These are phyloP conservation scores for Saccostrea echinata DNA, from an alignment of 1,140 invertebrate species.

Conservation along the genomic window DNA sequence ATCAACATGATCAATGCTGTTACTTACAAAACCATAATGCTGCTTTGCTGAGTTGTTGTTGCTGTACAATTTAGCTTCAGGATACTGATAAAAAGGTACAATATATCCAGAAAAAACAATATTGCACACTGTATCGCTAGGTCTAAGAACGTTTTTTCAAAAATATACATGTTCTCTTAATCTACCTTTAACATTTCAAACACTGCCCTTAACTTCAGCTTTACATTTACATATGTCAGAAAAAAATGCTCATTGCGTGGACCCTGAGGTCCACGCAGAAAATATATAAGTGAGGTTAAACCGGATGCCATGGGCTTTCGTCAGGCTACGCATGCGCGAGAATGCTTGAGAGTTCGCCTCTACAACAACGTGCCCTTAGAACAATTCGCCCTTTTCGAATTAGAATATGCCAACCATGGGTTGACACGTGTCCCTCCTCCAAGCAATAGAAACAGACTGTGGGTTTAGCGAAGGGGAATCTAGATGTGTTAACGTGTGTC, in stretches of 20 bases:
- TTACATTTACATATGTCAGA: neutral
- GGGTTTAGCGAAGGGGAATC: neutral
- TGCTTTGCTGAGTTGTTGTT: slow-evolving; percentile 48
- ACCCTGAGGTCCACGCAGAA: neutral
- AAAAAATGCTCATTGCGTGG: neutral
- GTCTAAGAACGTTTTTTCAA: neutral
- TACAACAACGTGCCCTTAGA: too few relatives aligned
- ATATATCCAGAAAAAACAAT: neutral
- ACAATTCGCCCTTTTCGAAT: too few relatives aligned
- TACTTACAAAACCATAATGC: slow-evolving; percentile 44
- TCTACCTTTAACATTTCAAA: neutral
- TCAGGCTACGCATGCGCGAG: neutral
- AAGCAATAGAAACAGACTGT: neutral
- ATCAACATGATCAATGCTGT: slow-evolving; percentile 1
- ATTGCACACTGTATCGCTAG: neutral
- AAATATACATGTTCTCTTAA: neutral
- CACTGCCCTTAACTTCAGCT: neutral
- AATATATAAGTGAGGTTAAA: too few relatives aligned
- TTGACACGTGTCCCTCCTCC: neutral
- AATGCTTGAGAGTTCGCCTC: neutral
- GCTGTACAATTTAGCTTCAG: slow-evolving; percentile 30
- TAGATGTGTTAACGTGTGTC: neutral
- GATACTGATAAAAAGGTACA: neutral
- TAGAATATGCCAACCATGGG: neutral
- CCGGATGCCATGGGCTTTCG: neutral